Conservation (phyloP, 1,140 invertebrate genomes). For the Drosophila chauvacae region DNA sequence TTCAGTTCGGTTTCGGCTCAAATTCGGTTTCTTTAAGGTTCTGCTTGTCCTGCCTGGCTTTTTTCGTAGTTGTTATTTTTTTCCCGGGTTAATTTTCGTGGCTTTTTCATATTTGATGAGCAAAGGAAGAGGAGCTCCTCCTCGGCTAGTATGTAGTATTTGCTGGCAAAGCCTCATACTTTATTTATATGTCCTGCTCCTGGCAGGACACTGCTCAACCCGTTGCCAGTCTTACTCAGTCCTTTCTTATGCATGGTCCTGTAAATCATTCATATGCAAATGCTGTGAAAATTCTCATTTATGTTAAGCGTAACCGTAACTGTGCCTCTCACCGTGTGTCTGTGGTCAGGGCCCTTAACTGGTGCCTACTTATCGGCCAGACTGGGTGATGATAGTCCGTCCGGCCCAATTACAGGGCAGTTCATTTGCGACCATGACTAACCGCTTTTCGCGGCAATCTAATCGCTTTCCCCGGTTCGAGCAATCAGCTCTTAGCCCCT, state of each 20-base stretch:
- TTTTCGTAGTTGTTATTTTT: conserved; percentile 7
- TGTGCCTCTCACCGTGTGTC: not conserved
- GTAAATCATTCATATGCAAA: conserved; percentile 76
- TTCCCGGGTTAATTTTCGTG: conserved; percentile 54
- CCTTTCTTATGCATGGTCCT: conserved; percentile 59
- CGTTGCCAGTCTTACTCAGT: not conserved
- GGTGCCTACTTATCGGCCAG: conserved; percentile 47
- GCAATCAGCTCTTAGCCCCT: not conserved
- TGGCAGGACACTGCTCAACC: not conserved
- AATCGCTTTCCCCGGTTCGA: conserved; percentile 19
- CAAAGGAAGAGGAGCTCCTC: not conserved
- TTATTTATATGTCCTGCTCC: conserved; percentile 47
- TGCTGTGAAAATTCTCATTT: conserved; percentile 67
- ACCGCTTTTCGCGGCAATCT: conserved; percentile 48
- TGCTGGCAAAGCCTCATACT: conserved; percentile 32
- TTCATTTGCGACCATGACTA: conserved; percentile 55
- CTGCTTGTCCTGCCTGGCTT: not conserved
- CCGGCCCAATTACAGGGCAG: conserved; percentile 13
- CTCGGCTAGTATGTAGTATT: not conserved
- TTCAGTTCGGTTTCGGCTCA: conserved; percentile 8
- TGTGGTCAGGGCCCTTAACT: conserved; percentile 16
- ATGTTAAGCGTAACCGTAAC: conserved; percentile 26
- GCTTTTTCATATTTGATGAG: conserved; percentile 70
- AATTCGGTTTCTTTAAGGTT: conserved; percentile 22
- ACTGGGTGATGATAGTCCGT: conserved; percentile 5